Base-by-base conservation (phyloP, 2,888 invertebrate species). In the Pegoplata infirma region DNA sequence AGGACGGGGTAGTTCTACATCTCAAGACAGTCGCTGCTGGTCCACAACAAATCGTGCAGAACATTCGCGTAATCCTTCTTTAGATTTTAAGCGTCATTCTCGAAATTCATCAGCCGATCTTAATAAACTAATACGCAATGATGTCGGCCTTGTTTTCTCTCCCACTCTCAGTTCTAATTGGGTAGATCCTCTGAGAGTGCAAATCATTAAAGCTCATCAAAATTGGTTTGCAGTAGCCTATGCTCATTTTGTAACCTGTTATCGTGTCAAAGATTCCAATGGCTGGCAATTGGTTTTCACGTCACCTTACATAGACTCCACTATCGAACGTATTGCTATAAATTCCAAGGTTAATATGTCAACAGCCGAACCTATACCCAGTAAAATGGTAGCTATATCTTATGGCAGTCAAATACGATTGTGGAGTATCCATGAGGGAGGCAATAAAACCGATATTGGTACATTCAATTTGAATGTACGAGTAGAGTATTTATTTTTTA, bases 151-250 rank as follows among this genome's bases (percentile, higher is more conserved):
- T 25, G 92, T 94, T n/a, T 94, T 94, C 84, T 93, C 92, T 74
- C 90, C 91, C 25, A 92, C 91, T 3, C 83, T 88, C 5, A 84
- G 84, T 47, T 86, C 88, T 0, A 86, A 89, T 53, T 96, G 96
- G 95, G 92, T 94, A 5, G 97, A 97, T 88, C 96, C 95, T 49
- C 89, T 96, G 85, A 92, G 97, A 84, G 97, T 98, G 44, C 95
- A 97, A 90, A 96, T 97, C 61, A 96, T 98, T 83, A 96, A 97
- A 88, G 98, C 98, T 3, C 98, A 99, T 90, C 98, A 98, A 89
- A 98, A 98, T 88, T 98, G 98, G 96, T 96, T 99, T 81, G 97
- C 96, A 19, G 97, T 98, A 19, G 98, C 98, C 0, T 98, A 98
- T 89, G 95, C 97, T 72, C 97, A 98, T 90, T 98, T 97, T 90